Base-by-base conservation (phyloP, 2,888 invertebrate genomes). In the Limulus polyphemus region DNA sequence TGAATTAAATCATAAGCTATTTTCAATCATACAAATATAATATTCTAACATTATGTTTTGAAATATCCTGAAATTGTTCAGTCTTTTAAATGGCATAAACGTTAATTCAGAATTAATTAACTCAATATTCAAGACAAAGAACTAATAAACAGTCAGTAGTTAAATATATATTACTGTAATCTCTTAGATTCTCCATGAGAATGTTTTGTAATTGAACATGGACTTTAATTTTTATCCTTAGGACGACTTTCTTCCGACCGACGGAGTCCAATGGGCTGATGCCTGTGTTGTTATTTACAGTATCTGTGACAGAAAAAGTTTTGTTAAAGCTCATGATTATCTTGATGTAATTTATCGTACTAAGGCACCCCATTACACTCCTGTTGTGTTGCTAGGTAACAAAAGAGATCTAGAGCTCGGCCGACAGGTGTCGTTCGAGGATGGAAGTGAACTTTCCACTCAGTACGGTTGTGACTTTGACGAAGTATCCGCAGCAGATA, bases 281-380 rank as follows among this genome's bases (percentile, higher is more conserved):
- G 87, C 88, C 0, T 88, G 87, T 75, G 85, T 88, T 48, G 82
- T 88, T 68, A 87, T 89, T 57, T 88, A 88, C 78, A 87, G 87
- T 55, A 86, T 89, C 55, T 86, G 85, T 73, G 86, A 86, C 73
- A 81, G 84, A 67, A 81, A 83, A 61, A 87, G 87, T 70, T 89
- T 88, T 76, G 12, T 16, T 10, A 16, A 60, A 13, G 49, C 47
- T 32, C 17, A 16, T 14, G 55, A 57, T n/a, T 57, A 14, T 46
- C 13, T 57, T n/a, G 32, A 48, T n/a, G 16, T 32, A 10, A 49
- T 57, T 14, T 13, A 49, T n/a, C 14, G 16, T 14, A 14, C 47
- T 17, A 16, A 46, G 46, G 55, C 55, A 11, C 55, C 55, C 12
- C 17, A 46, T 46, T 55, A 55, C 55, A 46, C 46, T 16, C 55